These are phyloP conservation scores for Porites australiensis DNA, from an alignment of 64 coral and sea anemone genomes.

Conservation along the genomic window DNA sequence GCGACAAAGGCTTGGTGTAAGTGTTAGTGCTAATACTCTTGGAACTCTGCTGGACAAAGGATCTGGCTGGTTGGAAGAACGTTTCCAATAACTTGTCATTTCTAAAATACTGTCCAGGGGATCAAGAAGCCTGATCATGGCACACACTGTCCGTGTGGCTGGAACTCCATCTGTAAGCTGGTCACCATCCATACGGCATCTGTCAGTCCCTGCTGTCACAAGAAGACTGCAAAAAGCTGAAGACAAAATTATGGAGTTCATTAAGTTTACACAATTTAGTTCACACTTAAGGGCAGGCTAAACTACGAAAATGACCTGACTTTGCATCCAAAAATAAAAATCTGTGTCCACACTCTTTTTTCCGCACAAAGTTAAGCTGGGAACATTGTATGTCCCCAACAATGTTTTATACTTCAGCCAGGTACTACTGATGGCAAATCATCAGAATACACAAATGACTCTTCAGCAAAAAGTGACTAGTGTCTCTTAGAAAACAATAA, in stretches of 20 bases:
- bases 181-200: conserved; percentile 57
- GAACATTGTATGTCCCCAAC: too few relatives aligned
- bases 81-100: conserved; percentile 76
- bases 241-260: not conserved
- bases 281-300: too few relatives aligned
- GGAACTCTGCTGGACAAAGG: conserved; percentile 13
- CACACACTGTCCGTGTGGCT: conserved; percentile 54
- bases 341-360: too few relatives aligned
- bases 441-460: too few relatives aligned
- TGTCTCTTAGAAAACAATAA: too few relatives aligned
- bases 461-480: too few relatives aligned
- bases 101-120: conserved; percentile 83
- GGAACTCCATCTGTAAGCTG: conserved; percentile 45
- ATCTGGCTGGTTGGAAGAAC: conserved; percentile 30
- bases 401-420: too few relatives aligned
- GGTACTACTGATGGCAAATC: too few relatives aligned
- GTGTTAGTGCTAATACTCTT: not conserved
- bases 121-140: conserved; percentile 49
- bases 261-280: not conserved
- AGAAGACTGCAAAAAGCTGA: conserved; percentile 81
- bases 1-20: conserved; percentile 64
- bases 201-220: conserved; percentile 68
- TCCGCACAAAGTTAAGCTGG: too few relatives aligned
- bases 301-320: too few relatives aligned
- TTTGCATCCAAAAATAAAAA: too few relatives aligned